Conservation (phyloP, 2,888 invertebrate genomes). For the Drosophila peninsularis region DNA sequence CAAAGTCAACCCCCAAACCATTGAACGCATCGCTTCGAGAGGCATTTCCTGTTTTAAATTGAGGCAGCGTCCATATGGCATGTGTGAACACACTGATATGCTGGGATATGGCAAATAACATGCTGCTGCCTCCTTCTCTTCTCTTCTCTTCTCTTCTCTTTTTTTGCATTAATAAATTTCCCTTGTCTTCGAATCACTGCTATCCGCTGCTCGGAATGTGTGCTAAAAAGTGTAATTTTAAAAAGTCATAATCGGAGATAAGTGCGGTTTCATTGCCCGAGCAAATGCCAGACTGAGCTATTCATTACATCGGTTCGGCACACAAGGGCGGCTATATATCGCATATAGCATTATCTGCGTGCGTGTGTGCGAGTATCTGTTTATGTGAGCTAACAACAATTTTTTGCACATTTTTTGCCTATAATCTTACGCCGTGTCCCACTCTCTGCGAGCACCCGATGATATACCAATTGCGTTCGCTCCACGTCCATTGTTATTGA, state of each 20-base stretch:
- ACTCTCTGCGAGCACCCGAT: constrained; percentile 11
- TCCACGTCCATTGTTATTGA: constrained; percentile 66
- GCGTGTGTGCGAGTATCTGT: constrained; percentile 33
- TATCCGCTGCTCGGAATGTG: constrained; percentile 52
- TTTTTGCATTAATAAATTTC: constrained; percentile 63
- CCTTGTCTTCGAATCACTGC: constrained; percentile 46
- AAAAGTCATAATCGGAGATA: constrained; percentile 83
- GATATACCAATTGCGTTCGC: constrained; percentile 64
- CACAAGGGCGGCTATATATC: constrained; percentile 43
- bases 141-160: constrained; percentile 18
- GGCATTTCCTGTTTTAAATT: constrained; percentile 84
- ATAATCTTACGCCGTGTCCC: constrained; percentile 51
- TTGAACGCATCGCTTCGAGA: constrained; percentile 67
- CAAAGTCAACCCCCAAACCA: constrained; percentile 73
- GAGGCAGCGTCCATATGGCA: constrained; percentile 67
- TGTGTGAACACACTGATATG: constrained; percentile 61
- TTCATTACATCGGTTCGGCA: constrained; percentile 78
- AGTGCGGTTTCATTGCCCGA: constrained; percentile 81
- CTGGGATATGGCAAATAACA: constrained; percentile 60
- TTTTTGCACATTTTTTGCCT: constrained; percentile 72
- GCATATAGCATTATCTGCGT: constrained; percentile 34
- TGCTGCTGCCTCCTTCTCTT: constrained; percentile 27
- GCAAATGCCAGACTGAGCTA: constrained; percentile 62
- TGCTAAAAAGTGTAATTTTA: constrained; percentile 79
- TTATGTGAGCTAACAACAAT: constrained; percentile 37